Evolutionary conservation across 2,113 vertebrate genomes (phyloP), one percentile per base, ranked within the genome.

Genomic region (Electrona antarctica): DNA sequence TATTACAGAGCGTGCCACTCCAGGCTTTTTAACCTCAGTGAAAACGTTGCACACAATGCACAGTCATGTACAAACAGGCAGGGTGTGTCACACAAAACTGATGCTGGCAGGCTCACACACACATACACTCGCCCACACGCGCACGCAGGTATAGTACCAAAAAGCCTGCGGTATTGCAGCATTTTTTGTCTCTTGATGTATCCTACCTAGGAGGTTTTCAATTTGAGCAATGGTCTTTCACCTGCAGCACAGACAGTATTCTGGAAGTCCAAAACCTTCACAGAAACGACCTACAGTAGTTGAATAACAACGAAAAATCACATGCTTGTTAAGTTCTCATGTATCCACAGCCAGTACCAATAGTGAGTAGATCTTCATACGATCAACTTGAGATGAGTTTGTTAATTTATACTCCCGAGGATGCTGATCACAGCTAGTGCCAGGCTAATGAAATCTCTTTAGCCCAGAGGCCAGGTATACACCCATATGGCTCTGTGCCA

Each of bases 401-500:
- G 77, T 69, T 91, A 90, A 92, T 92, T 91, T 87, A 87, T 59
- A 84, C 89, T 84, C 76, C 52, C 2, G 84, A 85, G 83, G 80
- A 79, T 79, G 77, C 76, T 81, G 87, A 90, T 92, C 91, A 90
- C 86, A 90, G 85, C 72, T 11, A 80, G 60, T 64, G 60, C 82
- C 79, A 82, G 60, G 79, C 78, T 88, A 88, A 91, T 90, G 84
- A 91, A 87, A 21, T 80, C 80, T 76, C 81, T 79, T 85, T 79
- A 85, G 82, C 73, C 78, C 80, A 82, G 60, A 83, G 78, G 78
- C 80, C 77, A 76, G 64, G 78, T 64, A 79, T 21, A 21, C 29
- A 64, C 58, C 71, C 66, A 72, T 69, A 81, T 73, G 68, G 74
- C 74, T 51, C 13, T 74, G 67, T 72, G 76, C 70, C 73, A 83